Base-by-base conservation (phyloP, 2,797 vertebrate genomes). In the Pitangus sulphuratus region DNA sequence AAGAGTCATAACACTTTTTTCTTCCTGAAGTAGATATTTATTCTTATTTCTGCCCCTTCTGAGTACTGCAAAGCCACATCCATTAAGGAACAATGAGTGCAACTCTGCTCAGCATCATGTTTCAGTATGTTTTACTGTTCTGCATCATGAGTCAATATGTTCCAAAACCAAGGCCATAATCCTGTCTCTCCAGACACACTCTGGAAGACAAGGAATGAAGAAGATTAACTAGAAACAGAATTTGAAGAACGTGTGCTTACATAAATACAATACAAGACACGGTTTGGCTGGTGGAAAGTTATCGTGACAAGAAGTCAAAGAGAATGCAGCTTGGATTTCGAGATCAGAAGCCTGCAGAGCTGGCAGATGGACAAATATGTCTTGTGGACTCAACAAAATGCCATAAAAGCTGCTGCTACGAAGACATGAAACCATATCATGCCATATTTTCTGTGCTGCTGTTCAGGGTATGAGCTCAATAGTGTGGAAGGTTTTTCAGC, bases 221-320 rank as follows among this genome's bases (percentile, higher is more conserved):
- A 74, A 69, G n/a, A 92, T 92, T 90, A 94, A 89, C 78, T 75
- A 85, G 78, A 87, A 93, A 66, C 89, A 89, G 71, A 92, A 80
- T 77, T 26, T 87, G 44, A 92, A 70, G 81, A 92, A 64, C 31
- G 1, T 53, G 74, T 75, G 56, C 71, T 94, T 90, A 71, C 84
- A 96, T 72, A 92, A 96, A 84, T 79, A 80, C 72, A 80, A 44
- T 0, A 0, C 31, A 87, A 72, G 44, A 22, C 69, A 91, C 0
- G 0, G 18, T 62, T 82, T 87, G 90, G 61, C 54, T 82, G 47
- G 35, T 79, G 60, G 50, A 77, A 89, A 82, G 25, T 66, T 89
- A 58, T 53, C 51, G 77, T 84, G 86, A 96, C 79, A 87, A 65
- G 74, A 94, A 90, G 54, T 81, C 11, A 11, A 95, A 54, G 53